Conservation (phyloP, 2,113 vertebrate genomes). For the Ailuropoda melanoleuca region DNA sequence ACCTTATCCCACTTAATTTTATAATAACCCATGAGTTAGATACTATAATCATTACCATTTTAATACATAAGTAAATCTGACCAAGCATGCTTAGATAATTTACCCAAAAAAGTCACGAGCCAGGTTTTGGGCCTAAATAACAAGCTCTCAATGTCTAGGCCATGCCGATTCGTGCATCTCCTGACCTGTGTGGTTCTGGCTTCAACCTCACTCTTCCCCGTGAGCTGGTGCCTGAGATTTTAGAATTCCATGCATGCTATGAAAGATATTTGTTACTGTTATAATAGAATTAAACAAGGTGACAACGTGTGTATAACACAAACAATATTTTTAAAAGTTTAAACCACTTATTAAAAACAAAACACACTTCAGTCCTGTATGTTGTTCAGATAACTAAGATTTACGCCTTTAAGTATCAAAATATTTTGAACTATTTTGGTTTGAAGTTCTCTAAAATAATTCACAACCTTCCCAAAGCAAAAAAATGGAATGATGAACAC, state of each 20-base stretch:
- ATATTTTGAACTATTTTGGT: background rate
- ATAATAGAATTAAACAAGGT: background rate
- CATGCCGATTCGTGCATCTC: background rate
- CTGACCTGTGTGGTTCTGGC: background rate
- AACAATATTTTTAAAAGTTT: background rate
- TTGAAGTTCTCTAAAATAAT: background rate
- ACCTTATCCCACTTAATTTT: background rate
- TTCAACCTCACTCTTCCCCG: background rate
- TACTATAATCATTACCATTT: background rate
- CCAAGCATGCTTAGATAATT: background rate
- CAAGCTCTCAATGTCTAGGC: background rate
- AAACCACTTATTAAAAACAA: background rate
- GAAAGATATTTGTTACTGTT: background rate
- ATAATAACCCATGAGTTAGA: background rate
- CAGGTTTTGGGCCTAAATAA: background rate
- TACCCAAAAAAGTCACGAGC: background rate
- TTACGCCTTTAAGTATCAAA: background rate
- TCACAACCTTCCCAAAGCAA: background rate
- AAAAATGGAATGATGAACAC: background rate
- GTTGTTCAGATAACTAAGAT: background rate
- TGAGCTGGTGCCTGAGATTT: background rate
- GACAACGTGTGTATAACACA: background rate
- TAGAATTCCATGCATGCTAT: background rate
- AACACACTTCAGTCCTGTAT: background rate
- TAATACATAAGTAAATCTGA: background rate